Base-by-base conservation (phyloP, 2,113 vertebrate species). In the Albula glossodonta region DNA sequence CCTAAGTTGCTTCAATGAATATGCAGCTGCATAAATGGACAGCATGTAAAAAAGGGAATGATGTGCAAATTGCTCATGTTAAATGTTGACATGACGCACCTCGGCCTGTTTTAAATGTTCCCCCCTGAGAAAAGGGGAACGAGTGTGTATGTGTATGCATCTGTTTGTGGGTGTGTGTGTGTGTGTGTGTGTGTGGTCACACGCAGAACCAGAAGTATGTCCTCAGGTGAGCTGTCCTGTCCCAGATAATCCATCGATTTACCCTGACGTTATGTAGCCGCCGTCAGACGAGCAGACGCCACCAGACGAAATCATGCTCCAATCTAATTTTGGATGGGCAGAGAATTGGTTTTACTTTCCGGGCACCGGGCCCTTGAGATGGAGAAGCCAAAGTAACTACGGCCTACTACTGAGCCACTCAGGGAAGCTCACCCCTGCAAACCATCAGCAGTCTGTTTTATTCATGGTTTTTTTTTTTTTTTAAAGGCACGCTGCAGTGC, bases 381-480 rank as follows among this genome's bases (percentile, higher is more conserved):
- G 53, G 31, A 41, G 31, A 17, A 25, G 49, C 41, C 15, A 25
- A 51, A 81, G 78, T 84, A 66, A 80, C 60, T 79, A 19, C 66
- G 48, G 78, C 80, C n/a, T 84, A 60, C 79, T 51, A 52, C 31
- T 8, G 81, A 74, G 66, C 57, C 12, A 48, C n/a, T 78, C 22
- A n/a, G 49, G 80, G 78, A 83, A 66, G 51, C 53, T 77, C 57
- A 5, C 78, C 12, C 53, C 74, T 77, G 56, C 11, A 60, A 51
- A 25, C 15, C 22, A 79, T 80, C 53, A 78, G 80, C 53, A 56
- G 74, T 70, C 53, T 19, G 10, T 25, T 84, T 88, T 56, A 78
- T 87, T 83, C 77, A 87, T 57, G 49, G 84, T 83, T 87, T 85
- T 66, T 60, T 60, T 60, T 12, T 60, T 12, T 60, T 66, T 85